Base-by-base conservation (phyloP, 2,888 invertebrate genomes). In the Psococerastis gibbosa region DNA sequence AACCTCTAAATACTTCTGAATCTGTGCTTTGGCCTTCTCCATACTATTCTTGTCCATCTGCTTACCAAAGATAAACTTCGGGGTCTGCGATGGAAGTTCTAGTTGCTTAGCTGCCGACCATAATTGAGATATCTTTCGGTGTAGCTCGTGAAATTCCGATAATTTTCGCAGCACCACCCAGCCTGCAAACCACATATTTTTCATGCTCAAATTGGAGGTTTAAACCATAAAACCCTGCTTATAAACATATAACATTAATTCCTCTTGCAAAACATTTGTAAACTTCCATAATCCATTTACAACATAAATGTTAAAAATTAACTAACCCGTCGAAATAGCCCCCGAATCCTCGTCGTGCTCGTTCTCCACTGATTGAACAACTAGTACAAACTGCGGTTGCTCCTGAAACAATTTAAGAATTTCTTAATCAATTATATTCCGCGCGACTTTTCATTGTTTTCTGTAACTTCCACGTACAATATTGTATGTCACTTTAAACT, bases 1-100 rank as follows among this genome's bases (percentile, higher is more conserved):
- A 64, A 85, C 85, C 66, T 80, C 78, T 56, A 89, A 69, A 65
- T 84, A 89, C 60, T 78, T 81, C 62, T 88, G 85, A 56, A 88
- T 78, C 59, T 81, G 77, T 49, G 65, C 66, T 61, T 82, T 84
- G 2, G 84, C 82, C 57, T 81, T 85, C 50, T 87, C 85, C 53
- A 88, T 61, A 2, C 80, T 76, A 50, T 75, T 74, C 55, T 70
- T 76, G 54, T 88, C 87, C 27, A 57, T 52, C 43, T 75, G 77
- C 60, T 87, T 88, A 16, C 82, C 75, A 56, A 88, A 87, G 48
- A 80, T 65, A 58, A 82, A 79, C 55, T 84, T 85, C 50, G 82
- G 73, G 2, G 81, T 76, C 52, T 76, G 75, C 9, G 83, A 80
- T 0, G 89, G 89, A 48, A 89, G 63, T 58, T 88, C 88, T 52